A percentile compares a stretch with the other conserved stretches of the same genome.
Conservation (phyloP, 1,140 invertebrate species). For the Forficula auricularia region DNA sequence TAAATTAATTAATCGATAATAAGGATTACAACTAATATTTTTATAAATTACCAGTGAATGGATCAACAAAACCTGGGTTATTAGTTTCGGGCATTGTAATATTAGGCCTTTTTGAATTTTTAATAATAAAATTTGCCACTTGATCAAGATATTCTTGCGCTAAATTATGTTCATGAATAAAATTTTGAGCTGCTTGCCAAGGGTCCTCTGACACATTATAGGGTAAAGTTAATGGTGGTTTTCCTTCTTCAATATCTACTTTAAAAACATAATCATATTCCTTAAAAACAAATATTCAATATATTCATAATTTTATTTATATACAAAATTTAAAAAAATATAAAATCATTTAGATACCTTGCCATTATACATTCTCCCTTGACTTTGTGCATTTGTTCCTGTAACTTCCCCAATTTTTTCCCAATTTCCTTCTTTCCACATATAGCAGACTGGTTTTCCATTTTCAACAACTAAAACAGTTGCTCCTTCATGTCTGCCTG, state of each 20-base stretch:
- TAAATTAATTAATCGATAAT: neutral
- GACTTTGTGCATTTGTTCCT: conserved; percentile 47
- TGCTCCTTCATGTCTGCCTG: conserved; percentile 58
- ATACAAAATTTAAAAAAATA: neutral
- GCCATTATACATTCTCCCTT: conserved; percentile 45
- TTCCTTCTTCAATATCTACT: conserved; percentile 81
- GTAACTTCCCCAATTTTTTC: conserved; percentile 77
- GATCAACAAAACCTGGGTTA: conserved; percentile 43
- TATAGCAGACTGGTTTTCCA: conserved; percentile 37
- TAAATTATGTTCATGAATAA: conserved; percentile 54
- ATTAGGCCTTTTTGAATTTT: conserved; percentile 41
- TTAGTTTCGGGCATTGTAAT: conserved; percentile 14
- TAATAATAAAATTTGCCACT: conserved; percentile 88
- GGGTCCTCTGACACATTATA: conserved; percentile 63
- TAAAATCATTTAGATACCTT: conserved; percentile 28
- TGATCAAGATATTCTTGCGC: conserved; percentile 79
- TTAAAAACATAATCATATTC: conserved; percentile 92
- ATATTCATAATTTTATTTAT: neutral
- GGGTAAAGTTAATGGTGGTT: conserved; percentile 72
- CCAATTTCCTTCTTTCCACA: conserved; percentile 36
- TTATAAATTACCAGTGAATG: conserved; percentile 41
- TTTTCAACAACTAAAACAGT: too few species aligned
- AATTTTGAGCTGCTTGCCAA: conserved; percentile 42
- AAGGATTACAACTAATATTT: neutral
- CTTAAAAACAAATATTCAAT: conserved; percentile 26